phyloP scores from a whole-genome alignment of 2,113 vertebrate genomes.

The Mixornis gularis region DNA sequence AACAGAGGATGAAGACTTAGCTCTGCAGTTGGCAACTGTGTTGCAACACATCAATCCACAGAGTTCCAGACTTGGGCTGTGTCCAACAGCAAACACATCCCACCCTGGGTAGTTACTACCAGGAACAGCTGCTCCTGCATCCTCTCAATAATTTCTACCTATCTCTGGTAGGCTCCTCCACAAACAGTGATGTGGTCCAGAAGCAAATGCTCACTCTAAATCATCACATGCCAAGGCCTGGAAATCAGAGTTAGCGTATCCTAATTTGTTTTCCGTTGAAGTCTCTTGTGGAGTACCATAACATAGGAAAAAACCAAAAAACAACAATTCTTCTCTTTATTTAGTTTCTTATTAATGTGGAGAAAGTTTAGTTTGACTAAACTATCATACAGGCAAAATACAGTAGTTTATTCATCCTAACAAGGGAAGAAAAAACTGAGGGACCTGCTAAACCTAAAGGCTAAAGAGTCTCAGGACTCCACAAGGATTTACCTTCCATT shows the following conservation, averaged over 20 bases:
- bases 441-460: background rate
- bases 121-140: background rate
- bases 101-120: accelerated
- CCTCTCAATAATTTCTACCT: accelerated
- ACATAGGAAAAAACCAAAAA: background rate
- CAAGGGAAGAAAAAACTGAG: background rate
- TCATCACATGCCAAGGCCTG: background rate
- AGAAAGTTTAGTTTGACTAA: background rate
- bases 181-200: background rate
- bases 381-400: background rate
- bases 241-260: accelerated
- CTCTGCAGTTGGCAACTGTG: background rate
- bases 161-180: background rate
- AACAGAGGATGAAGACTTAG: background rate
- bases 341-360: background rate
- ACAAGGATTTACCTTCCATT: background rate
- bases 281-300: background rate
- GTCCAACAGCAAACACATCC: background rate
- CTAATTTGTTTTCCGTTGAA: background rate
- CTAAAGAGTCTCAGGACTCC: background rate
- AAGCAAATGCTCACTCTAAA: background rate
- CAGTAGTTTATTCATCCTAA: background rate
- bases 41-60: accelerated
- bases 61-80: background rate
- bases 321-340: background rate